Percentiles rank a stretch among this genome's conserved stretches.
Conservation (phyloP, 37 sponge, comb jelly and placozoan species). For the Geodia barretti region DNA sequence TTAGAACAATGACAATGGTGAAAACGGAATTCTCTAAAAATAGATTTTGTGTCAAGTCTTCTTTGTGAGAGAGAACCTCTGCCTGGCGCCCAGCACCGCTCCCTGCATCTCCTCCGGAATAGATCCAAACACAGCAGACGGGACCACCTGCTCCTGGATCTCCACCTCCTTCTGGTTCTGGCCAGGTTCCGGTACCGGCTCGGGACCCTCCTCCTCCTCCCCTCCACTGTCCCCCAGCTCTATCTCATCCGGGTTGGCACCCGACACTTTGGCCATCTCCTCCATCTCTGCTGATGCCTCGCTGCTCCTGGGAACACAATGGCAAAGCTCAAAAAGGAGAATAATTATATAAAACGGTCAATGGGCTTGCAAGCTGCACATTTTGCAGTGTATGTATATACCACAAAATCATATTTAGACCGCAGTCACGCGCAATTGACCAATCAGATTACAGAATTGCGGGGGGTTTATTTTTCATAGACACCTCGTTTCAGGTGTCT, state of each 20-base stretch:
- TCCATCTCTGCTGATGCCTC: constrained; percentile 82
- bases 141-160: constrained; percentile 68
- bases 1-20: too few relatives aligned
- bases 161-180: constrained; percentile 1
- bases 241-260: constrained; percentile 94
- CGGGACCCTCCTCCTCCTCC: constrained; percentile 58
- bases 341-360: not conserved
- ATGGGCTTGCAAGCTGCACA: too few relatives aligned
- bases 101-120: constrained; percentile 68
- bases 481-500: too few relatives aligned
- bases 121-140: constrained; percentile 78
- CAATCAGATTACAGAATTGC: too few relatives aligned
- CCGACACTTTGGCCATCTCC: constrained; percentile 52
- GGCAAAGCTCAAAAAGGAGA: not conserved
- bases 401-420: too few relatives aligned
- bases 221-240: constrained; percentile 83
- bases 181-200: not conserved
- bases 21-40: too few relatives aligned
- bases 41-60: constrained; percentile 3
- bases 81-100: constrained; percentile 49
- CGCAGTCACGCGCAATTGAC: too few relatives aligned
- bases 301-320: constrained; percentile 48
- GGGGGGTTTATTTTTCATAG: too few relatives aligned
- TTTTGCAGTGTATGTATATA: too few relatives aligned
- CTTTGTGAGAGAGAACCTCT: constrained; percentile 32